These are phyloP conservation scores for Julus scandinavius DNA, from an alignment of 2,888 invertebrate species.

Conservation along the genomic window DNA sequence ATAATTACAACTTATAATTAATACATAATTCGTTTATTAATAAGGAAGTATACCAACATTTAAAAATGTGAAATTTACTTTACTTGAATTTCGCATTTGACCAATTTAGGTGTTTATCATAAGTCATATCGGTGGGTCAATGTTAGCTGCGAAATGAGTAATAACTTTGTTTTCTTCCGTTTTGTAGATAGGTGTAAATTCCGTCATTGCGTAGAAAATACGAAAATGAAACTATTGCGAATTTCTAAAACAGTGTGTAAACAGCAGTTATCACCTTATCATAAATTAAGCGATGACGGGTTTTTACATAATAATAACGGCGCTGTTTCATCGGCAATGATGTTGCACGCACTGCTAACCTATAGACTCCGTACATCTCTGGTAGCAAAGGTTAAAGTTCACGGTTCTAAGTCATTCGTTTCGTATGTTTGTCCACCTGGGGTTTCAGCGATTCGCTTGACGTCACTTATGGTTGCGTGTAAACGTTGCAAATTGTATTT, in stretches of 20 bases:
- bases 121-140: too few relatives aligned
- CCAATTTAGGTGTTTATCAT: too few relatives aligned
- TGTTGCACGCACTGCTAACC: background rate
- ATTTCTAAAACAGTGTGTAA: background rate
- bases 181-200: too few relatives aligned
- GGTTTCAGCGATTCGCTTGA: background rate
- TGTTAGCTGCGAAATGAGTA: too few relatives aligned
- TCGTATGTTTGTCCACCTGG: background rate
- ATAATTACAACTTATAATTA: too few relatives aligned
- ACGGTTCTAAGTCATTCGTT: background rate
- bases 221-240: background rate
- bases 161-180: too few relatives aligned
- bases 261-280: background rate
- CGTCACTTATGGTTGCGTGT: background rate
- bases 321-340: background rate
- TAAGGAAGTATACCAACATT: too few relatives aligned
- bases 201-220: background rate
- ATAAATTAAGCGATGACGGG: background rate
- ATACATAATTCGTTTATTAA: too few relatives aligned
- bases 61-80: too few relatives aligned
- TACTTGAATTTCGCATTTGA: too few relatives aligned
- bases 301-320: background rate
- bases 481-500: background rate
- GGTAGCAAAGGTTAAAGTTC: background rate
- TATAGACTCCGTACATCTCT: background rate